Evolutionary conservation across 2,797 vertebrate genomes (phyloP).

Genomic region (Urocyon cinereoargenteus): DNA sequence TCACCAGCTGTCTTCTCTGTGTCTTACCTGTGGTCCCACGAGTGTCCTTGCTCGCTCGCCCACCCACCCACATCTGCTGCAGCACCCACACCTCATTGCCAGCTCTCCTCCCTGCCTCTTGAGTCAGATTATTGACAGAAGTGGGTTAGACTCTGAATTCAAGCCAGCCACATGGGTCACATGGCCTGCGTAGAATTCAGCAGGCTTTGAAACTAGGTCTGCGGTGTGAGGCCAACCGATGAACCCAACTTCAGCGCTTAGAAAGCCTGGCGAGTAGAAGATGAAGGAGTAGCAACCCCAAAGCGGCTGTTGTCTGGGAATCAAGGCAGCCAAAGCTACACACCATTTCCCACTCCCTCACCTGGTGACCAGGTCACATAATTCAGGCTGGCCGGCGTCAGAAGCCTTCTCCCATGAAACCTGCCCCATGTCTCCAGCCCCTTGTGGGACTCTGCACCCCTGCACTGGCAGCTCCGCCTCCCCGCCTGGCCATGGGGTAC

Average conservation of each 20-base stretch:
- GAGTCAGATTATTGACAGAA: not conserved
- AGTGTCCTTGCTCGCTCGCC: too few relatives aligned
- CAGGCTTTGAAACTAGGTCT: not conserved
- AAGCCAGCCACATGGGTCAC: not conserved
- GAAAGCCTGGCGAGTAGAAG: not conserved
- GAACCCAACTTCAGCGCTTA: not conserved
- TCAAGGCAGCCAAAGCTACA: not conserved
- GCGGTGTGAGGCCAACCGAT: not conserved
- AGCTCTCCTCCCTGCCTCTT: not conserved
- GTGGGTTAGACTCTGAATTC: not conserved
- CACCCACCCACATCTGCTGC: too few relatives aligned
- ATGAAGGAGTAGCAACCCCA: not conserved
- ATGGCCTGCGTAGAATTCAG: not conserved
- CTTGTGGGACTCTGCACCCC: not conserved
- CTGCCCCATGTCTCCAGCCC: not conserved
- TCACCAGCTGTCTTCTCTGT: not conserved
- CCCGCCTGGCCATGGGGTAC: rapidly evolving
- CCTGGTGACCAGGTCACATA: not conserved
- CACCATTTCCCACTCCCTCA: rapidly evolving
- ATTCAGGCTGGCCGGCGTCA: not conserved
- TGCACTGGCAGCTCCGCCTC: not conserved
- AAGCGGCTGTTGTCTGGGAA: not conserved
- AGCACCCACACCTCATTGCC: not conserved
- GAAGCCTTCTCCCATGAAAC: not conserved
- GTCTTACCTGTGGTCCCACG: too few relatives aligned